phyloP scores from a whole-genome alignment of 2,888 invertebrate species.

The Amblyteles armatorius region DNA sequence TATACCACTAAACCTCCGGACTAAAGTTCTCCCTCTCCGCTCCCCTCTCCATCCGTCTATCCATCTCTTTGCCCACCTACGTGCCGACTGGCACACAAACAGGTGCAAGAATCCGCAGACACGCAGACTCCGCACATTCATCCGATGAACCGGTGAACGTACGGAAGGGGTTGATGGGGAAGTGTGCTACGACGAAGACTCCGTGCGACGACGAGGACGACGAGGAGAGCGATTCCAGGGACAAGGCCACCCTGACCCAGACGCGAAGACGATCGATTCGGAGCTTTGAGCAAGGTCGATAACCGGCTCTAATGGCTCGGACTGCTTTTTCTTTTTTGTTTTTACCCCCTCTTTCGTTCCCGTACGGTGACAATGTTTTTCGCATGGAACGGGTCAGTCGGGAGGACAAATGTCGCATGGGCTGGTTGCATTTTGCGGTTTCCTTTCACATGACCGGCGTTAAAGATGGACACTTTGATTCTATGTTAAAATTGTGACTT shows the following conservation, averaged over 20 bases:
- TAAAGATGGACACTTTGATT: no score
- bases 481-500: no score
- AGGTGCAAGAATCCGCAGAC: constrained; percentile 47
- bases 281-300: constrained; percentile 64
- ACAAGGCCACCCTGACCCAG: constrained; percentile 80
- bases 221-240: constrained; percentile 65
- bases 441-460: no score
- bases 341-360: not conserved
- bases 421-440: no score
- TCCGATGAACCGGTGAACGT: constrained; percentile 55
- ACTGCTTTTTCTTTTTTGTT: constrained; percentile 5
- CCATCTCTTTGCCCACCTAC: constrained; percentile 52
- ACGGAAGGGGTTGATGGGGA: constrained; percentile 38
- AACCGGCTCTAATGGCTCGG: constrained; percentile 61
- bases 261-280: constrained; percentile 69
- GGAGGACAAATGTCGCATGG: not conserved
- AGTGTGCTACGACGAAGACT: constrained; percentile 55
- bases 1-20: constrained; percentile 48
- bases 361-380: not conserved
- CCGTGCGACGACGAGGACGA: constrained; percentile 48
- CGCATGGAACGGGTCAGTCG: not conserved
- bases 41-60: not conserved
- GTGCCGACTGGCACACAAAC: constrained; percentile 38
- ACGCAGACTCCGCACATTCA: constrained; percentile 58
- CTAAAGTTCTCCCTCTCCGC: constrained; percentile 16